Evolutionary conservation across 2,113 vertebrate genomes (phyloP), one percentile per base, ranked within the genome.

Genomic region (Miniopterus natalensis): DNA sequence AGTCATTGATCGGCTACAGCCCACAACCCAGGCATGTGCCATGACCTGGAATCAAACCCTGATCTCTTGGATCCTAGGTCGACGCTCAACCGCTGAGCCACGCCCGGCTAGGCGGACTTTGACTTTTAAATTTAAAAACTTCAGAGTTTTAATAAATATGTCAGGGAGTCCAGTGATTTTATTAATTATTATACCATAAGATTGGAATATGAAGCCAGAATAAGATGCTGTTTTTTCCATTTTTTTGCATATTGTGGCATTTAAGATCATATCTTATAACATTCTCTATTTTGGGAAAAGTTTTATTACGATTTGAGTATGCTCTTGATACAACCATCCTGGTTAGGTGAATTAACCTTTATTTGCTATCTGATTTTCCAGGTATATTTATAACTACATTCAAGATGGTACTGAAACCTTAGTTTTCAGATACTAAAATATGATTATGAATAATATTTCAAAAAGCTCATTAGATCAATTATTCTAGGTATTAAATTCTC

Each of bases 371-470:
- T 90, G 61, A 57, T 71, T 93, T 95, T 77, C 31, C 17, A 80
- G 18, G 61, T 84, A 1, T 87, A 74, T 90, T 92, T 92, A n/a
- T 79, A 75, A 90, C 27, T 91, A 55, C 17, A 45, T 42, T 94
- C 9, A 88, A 88, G 61, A 57, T 80, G 53, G n/a, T 75, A 89
- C 49, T 40, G 45, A 90, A 95, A 90, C 11, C 29, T 84, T 84
- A 63, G 70, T 73, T 85, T 84, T 92, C 27, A 71, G 25, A 8
- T 78, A 45, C 23, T 95, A 74, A 92, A 83, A 79, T 80, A 87
- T 18, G 25, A 81, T 94, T 92, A 77, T 95, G 53, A 92, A 73
- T 73, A 75, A n/a, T 94, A n/a, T 80, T 88, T 81, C 2, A n/a
- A 61, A 59, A 79, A 42, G 18, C 40, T 79, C n/a, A 80, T 94